Percentiles rank a stretch among this genome's conserved stretches.
phyloP scores from a whole-genome alignment of 2,797 vertebrate species.

The Gymnocypris eckloni region DNA sequence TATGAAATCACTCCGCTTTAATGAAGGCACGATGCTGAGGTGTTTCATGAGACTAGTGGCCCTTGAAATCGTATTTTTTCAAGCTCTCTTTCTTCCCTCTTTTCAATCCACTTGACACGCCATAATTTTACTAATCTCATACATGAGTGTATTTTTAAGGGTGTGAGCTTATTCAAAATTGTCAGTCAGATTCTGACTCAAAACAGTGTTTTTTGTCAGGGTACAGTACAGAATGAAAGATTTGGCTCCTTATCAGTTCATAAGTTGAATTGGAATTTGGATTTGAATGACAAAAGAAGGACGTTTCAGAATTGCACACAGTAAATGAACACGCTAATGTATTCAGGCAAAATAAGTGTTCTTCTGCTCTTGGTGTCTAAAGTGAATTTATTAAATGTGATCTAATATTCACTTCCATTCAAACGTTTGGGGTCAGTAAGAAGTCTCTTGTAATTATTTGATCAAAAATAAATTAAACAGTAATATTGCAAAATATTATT shows the following conservation, averaged over 20 bases:
- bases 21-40: constrained; percentile 10
- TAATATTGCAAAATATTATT: background rate
- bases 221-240: background rate
- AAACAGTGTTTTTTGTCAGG: background rate
- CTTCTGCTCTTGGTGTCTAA: background rate
- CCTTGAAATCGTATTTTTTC: constrained; percentile 8
- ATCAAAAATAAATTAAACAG: background rate
- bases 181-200: background rate
- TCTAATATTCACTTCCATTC: background rate
- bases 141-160: background rate
- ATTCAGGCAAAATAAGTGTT: background rate
- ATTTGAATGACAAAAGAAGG: background rate
- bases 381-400: background rate
- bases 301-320: background rate
- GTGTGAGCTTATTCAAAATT: constrained; percentile 6
- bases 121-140: constrained; percentile 5
- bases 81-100: background rate
- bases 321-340: background rate
- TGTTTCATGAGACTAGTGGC: constrained; percentile 12
- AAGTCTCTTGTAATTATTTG: background rate
- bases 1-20: constrained; percentile 30
- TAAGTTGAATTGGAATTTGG: background rate
- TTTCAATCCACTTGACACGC: background rate
- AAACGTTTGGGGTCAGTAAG: background rate
- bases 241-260: background rate